Evolutionary conservation across 2,113 vertebrate species (phyloP).

Genomic region (Elanoides forficatus): DNA sequence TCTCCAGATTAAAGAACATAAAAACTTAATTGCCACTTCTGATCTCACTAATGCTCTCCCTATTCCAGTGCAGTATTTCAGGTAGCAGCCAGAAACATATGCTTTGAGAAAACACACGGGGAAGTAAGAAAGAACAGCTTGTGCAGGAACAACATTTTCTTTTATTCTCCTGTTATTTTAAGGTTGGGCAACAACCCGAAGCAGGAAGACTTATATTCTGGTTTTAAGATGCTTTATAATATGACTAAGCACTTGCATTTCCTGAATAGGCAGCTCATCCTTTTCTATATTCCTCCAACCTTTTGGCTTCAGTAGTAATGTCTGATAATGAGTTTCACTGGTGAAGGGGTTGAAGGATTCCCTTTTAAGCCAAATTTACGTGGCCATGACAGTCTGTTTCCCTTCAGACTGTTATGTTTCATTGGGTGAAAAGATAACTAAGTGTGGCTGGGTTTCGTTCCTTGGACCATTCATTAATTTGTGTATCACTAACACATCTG

Average conservation of each 20-base stretch:
- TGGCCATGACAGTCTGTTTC: not conserved
- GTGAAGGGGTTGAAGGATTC: not conserved
- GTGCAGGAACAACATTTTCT: not conserved
- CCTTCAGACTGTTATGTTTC: not conserved
- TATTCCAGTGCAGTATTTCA: not conserved
- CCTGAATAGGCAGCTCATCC: not conserved
- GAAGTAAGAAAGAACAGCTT: not conserved
- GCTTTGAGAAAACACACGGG: not conserved
- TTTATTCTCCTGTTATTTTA: not conserved
- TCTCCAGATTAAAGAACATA: not conserved
- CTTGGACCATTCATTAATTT: not conserved
- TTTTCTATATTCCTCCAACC: not conserved
- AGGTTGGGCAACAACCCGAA: not conserved
- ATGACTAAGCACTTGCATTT: not conserved
- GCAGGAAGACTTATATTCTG: not conserved
- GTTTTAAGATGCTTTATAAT: not conserved
- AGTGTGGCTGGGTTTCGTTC: not conserved
- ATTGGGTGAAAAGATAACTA: not conserved
- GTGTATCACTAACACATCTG: not conserved
- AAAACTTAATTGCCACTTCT: not conserved
- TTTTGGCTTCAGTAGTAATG: not conserved
- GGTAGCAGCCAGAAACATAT: not conserved
- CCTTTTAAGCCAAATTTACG: not conserved
- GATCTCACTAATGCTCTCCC: not conserved
- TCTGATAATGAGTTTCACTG: not conserved